A percentile compares a stretch with the other conserved stretches of the same genome.
Evolutionary conservation across 1,140 invertebrate genomes (phyloP).

Genomic region (Eurosta solidaginis): DNA sequence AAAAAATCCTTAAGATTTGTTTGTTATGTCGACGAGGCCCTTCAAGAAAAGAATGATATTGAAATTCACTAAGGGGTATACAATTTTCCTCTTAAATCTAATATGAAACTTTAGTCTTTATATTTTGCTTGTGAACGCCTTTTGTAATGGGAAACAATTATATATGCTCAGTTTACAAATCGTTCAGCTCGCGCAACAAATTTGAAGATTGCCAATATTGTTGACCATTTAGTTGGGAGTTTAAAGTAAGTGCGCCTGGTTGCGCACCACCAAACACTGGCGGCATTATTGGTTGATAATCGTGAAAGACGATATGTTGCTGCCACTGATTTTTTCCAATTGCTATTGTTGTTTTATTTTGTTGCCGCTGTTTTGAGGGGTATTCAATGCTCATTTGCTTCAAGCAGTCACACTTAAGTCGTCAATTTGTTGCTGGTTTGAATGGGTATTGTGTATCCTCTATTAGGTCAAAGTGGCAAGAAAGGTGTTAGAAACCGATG

Average conservation of each 20-base stretch:
- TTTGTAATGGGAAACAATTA: background rate
- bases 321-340: background rate
- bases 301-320: slow-evolving; percentile 18
- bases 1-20: too few species aligned
- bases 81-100: too few species aligned
- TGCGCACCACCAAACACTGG: background rate
- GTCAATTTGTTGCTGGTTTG: slow-evolving; percentile 6
- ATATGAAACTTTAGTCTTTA: too few species aligned
- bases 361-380: background rate
- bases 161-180: background rate
- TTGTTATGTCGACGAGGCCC: too few species aligned
- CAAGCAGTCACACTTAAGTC: slow-evolving; percentile 8
- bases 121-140: too few species aligned
- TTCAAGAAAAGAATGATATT: too few species aligned
- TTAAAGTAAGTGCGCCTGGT: background rate
- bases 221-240: background rate
- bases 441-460: background rate
- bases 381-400: slow-evolving; percentile 19
- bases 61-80: too few species aligned
- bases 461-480: slow-evolving; percentile 9
- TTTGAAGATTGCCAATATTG: background rate
- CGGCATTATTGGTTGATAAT: slow-evolving; percentile 12
- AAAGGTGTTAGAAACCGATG: slow-evolving; percentile 4
- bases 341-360: background rate
- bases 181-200: background rate